These are phyloP conservation scores for Noctua janthina DNA, from an alignment of 2,888 invertebrate genomes.

Conservation along the genomic window DNA sequence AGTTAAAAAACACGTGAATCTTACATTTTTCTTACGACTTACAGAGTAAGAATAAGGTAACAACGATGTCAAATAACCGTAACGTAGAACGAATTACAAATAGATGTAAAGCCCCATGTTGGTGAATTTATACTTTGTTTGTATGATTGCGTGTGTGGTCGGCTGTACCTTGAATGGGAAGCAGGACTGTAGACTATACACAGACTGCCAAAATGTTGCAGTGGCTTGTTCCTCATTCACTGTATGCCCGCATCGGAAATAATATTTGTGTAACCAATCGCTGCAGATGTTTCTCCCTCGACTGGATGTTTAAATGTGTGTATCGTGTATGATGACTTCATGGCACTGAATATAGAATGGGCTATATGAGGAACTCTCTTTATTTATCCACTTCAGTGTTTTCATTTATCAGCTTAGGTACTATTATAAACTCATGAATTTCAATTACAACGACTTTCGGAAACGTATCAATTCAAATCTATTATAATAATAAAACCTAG, in stretches of 20 bases:
- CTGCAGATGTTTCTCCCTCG: constrained; percentile 28
- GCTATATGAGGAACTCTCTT: background rate
- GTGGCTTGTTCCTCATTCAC: constrained; percentile 24
- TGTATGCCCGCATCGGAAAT: constrained; percentile 21
- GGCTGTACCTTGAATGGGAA: background rate
- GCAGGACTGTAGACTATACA: constrained; percentile 17
- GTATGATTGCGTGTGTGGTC: constrained; percentile 23
- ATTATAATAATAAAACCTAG: constrained; percentile 78
- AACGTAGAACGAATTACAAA: constrained; percentile 50
- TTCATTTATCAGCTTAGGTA: constrained; percentile 25
- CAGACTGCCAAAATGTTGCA: constrained; percentile 25
- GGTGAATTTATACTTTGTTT: constrained; percentile 25
- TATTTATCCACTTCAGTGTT: constrained; percentile 10
- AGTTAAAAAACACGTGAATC: constrained; percentile 32
- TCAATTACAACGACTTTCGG: constrained; percentile 76
- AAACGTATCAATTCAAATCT: constrained; percentile 77
- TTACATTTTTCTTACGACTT: constrained; percentile 28
- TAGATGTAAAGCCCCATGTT: constrained; percentile 48
- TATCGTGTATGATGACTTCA: background rate
- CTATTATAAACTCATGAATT: constrained; percentile 41
- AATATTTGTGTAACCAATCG: constrained; percentile 43
- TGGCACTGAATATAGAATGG: background rate
- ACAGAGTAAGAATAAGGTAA: constrained; percentile 42
- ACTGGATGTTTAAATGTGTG: constrained; percentile 6
- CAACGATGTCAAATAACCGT: constrained; percentile 52